Percentiles rank a stretch among this genome's conserved stretches.
phyloP scores from a whole-genome alignment of 1,140 invertebrate genomes.

The Drosophila sturtevanti region DNA sequence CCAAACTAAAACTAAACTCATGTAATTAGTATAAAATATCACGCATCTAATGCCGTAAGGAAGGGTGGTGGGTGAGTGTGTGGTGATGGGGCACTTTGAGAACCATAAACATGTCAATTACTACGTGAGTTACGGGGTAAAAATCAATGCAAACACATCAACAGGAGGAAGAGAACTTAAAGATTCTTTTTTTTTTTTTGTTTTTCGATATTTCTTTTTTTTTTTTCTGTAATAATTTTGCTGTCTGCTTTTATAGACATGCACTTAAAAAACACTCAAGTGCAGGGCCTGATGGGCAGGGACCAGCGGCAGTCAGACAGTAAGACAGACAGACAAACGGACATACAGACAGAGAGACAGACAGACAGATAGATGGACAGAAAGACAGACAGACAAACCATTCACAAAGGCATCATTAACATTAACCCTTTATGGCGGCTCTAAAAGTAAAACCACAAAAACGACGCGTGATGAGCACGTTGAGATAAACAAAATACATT shows the following conservation, averaged over 20 bases:
- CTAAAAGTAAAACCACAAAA: constrained; percentile 74
- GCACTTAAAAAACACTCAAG: constrained; percentile 79
- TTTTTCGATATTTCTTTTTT: constrained; percentile 2
- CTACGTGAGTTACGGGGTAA: constrained; percentile 62
- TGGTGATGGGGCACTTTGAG: constrained; percentile 11
- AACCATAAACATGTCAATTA: constrained; percentile 77
- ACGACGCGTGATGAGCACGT: constrained; percentile 77
- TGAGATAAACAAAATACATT: constrained; percentile 75
- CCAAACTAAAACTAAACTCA: neutral
- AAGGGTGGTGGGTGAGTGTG: neutral
- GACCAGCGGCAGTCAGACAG: neutral
- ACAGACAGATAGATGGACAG: neutral
- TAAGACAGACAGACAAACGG: constrained; percentile 5
- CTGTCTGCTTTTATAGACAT: constrained; percentile 72
- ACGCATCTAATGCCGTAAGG: constrained; percentile 28
- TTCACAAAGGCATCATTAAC: constrained; percentile 68
- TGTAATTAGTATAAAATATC: constrained; percentile 57
- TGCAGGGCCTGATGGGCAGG: constrained; percentile 59
- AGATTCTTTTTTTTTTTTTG: constrained; percentile 23
- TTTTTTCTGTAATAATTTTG: constrained; percentile 60
- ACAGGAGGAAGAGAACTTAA: neutral
- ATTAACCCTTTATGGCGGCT: constrained; percentile 78
- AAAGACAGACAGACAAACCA: neutral
- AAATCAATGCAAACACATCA: constrained; percentile 68
- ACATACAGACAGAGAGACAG: constrained; percentile 2